phyloP scores from a whole-genome alignment of 1,140 invertebrate species.

The Bombus ignitus region DNA sequence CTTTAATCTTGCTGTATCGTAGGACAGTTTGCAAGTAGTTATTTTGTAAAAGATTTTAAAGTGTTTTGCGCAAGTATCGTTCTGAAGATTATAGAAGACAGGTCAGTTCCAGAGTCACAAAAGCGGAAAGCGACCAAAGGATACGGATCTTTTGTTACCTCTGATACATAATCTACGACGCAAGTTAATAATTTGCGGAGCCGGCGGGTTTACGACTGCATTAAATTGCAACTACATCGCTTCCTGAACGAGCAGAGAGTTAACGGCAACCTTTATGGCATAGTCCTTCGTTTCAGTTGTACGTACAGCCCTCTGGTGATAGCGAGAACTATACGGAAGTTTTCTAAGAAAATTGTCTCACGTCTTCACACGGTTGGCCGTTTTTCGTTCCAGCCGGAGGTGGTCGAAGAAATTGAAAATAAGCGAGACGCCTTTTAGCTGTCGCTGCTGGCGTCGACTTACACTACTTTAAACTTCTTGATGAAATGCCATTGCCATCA shows the following conservation, averaged over 20 bases:
- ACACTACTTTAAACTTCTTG: background rate
- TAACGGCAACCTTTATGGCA: constrained; percentile 50
- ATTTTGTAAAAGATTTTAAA: background rate
- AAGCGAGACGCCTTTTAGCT: constrained; percentile 2
- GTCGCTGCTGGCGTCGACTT: constrained; percentile 3
- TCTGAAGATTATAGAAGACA: background rate
- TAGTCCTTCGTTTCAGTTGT: background rate
- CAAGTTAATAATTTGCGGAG: constrained; percentile 47
- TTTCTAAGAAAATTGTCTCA: constrained; percentile 46
- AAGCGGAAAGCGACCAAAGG: background rate
- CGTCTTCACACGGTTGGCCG: constrained; percentile 17
- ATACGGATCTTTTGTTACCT: background rate
- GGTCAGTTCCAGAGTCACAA: background rate
- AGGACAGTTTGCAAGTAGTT: background rate
- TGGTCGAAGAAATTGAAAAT: constrained; percentile 31
- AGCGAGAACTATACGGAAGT: constrained; percentile 25
- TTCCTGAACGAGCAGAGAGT: constrained; percentile 12
- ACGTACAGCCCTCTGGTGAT: constrained; percentile 26
- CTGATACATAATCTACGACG: constrained; percentile 44
- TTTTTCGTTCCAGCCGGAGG: constrained; percentile 4
- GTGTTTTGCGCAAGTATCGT: background rate
- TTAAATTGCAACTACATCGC: constrained; percentile 39
- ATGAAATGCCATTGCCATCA: background rate
- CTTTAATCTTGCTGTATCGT: background rate
- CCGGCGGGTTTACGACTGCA: constrained; percentile 23